Evolutionary conservation across 2,797 vertebrate species (phyloP), one percentile per base, ranked within the genome.

Genomic region (Melanotaenia nigrans): DNA sequence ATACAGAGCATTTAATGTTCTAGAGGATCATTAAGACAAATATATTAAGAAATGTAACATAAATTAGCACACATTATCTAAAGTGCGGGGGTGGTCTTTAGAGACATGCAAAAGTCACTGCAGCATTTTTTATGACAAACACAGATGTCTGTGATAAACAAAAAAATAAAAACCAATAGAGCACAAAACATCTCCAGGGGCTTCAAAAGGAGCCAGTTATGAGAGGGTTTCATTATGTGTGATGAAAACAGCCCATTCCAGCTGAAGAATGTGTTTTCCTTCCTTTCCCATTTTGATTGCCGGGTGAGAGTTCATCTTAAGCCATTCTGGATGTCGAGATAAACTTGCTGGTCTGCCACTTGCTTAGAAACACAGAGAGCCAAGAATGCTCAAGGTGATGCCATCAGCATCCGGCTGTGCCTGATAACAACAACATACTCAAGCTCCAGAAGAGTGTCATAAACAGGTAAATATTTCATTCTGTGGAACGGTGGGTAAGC

Each of bases 11-110:
- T 76, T 58, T 76, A 84, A 86, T 85, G 76, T 80, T 82, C 62
- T 75, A 68, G 82, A 79, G 75, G 72, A 88, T 89, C 71, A 70
- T 75, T 59, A 77, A 85, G 82, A 85, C 84, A 91, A 89, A 90
- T 82, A 88, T 81, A 79, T 85, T 80, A 81, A 87, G 71, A 77
- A 82, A 71, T 54, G 65, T 70, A 72, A 61, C 77, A 88, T 87
- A 81, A 83, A 87, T 88, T 71, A 87, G 61, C 59, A 61, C 53
- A 56, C 61, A 81, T 85, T 81, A 79, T 82, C 59, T 65, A 68
- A 63, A 69, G 58, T 8, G 24, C 56, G 45, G 68, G 53, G 45
- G 54, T 75, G 45, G 72, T 81, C 61, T 82, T 76, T 8, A 66
- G 74, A 71, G 71, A 80, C 67, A 65, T 28, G 38, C n/a, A 51